Conservation (phyloP, 1,140 invertebrate species). For the Pseudobourletiella spinata region DNA sequence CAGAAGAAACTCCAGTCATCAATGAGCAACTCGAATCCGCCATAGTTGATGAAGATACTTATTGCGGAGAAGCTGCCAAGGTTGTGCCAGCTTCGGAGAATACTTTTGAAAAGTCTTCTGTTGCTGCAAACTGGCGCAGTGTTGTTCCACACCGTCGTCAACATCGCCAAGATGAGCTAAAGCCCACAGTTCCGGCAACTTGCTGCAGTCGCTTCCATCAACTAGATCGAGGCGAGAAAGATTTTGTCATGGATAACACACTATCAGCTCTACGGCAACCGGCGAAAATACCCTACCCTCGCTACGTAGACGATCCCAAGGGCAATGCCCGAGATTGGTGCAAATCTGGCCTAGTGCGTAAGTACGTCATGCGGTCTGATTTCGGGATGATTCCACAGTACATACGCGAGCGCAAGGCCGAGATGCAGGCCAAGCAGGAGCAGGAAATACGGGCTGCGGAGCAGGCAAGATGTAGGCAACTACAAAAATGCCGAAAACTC, state of each 20-base stretch:
- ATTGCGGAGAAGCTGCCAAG: too few species aligned
- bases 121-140: too few species aligned
- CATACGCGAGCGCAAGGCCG: slow-evolving; percentile 41
- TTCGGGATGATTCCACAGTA: slow-evolving; percentile 51
- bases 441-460: slow-evolving; percentile 26
- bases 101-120: too few species aligned
- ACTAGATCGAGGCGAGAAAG: slow-evolving; percentile 19
- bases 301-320: slow-evolving; percentile 21
- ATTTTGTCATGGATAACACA: slow-evolving; percentile 27
- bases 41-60: background rate
- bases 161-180: too few species aligned
- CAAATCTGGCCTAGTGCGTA: slow-evolving; percentile 44
- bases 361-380: slow-evolving; percentile 44
- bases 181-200: slow-evolving; percentile 15
- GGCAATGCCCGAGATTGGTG: slow-evolving; percentile 17
- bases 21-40: background rate
- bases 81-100: too few species aligned
- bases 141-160: too few species aligned
- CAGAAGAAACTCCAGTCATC: background rate
- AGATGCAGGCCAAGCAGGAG: slow-evolving; percentile 27
- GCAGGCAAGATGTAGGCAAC: slow-evolving; percentile 42
- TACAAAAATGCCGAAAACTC: slow-evolving; percentile 32
- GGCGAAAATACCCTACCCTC: slow-evolving; percentile 10
- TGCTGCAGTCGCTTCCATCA: slow-evolving; percentile 8
- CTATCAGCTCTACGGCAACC: slow-evolving; percentile 23